Evolutionary conservation across 2,797 vertebrate species (phyloP).

Genomic region (Gambusia yucatana): DNA sequence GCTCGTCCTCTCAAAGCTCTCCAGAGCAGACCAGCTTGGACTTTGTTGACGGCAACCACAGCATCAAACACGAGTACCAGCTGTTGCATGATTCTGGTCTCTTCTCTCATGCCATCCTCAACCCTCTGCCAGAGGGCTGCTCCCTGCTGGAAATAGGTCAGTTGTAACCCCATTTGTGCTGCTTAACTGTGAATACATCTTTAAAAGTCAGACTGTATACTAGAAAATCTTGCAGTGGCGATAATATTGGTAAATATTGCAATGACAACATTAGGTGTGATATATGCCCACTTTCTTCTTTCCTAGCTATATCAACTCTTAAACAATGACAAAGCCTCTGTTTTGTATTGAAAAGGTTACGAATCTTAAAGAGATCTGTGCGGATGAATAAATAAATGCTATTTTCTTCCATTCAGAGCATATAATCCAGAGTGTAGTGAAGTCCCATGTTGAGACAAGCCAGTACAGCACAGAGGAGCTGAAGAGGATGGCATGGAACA

Average conservation of each 20-base stretch:
- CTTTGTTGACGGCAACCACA: conserved; percentile 77
- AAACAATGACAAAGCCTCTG: background rate
- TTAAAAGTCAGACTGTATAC: background rate
- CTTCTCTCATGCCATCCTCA: conserved; percentile 76
- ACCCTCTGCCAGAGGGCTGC: conserved; percentile 76
- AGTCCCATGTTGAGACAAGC: conserved; percentile 90
- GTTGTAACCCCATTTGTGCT: conserved; percentile 28
- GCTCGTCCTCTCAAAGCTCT: conserved; percentile 86
- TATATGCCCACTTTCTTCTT: background rate
- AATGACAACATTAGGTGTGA: background rate
- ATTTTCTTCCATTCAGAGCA: conserved; percentile 75
- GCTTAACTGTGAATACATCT: background rate
- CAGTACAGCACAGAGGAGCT: conserved; percentile 90
- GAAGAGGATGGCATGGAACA: conserved; percentile 86
- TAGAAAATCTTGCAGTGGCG: background rate
- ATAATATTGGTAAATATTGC: background rate
- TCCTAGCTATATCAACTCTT: background rate
- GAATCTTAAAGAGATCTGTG: background rate
- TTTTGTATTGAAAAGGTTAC: background rate
- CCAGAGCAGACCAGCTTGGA: conserved; percentile 87
- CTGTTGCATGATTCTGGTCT: conserved; percentile 85
- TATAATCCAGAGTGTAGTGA: conserved; percentile 89
- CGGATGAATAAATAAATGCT: background rate
- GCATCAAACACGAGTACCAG: conserved; percentile 89
- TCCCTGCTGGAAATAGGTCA: conserved; percentile 87